Percentiles rank a stretch among this genome's conserved stretches.
Evolutionary conservation across 2,888 invertebrate genomes (phyloP).

Genomic region (Eurytoma adleriae): DNA sequence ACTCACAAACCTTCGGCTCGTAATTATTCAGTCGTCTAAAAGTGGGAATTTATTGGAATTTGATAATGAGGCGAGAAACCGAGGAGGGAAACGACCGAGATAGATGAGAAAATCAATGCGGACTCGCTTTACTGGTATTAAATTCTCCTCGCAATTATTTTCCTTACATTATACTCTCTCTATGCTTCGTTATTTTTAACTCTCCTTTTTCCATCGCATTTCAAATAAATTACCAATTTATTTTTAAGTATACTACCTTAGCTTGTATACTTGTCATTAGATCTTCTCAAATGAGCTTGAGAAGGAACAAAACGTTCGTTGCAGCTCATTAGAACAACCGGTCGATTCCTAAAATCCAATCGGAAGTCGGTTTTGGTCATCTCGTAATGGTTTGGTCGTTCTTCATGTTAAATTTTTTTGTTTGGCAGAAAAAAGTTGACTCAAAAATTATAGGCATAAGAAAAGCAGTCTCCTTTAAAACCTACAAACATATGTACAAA

Average conservation of each 20-base stretch:
- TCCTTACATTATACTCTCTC: neutral
- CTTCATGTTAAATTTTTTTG: slow-evolving; percentile 18
- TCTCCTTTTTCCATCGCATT: neutral
- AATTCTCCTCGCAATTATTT: slow-evolving; percentile 30
- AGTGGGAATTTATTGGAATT: slow-evolving; percentile 55
- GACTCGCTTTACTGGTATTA: slow-evolving; percentile 31
- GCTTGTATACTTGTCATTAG: neutral
- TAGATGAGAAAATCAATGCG: slow-evolving; percentile 54
- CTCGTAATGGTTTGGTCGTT: slow-evolving; percentile 12
- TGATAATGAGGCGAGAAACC: slow-evolving; percentile 45
- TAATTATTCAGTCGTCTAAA: slow-evolving; percentile 57
- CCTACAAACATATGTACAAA: neutral
- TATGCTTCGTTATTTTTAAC: neutral
- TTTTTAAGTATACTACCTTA: slow-evolving; percentile 9
- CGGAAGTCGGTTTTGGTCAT: slow-evolving; percentile 41
- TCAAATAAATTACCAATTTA: neutral
- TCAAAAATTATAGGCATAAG: neutral
- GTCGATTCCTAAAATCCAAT: slow-evolving; percentile 40
- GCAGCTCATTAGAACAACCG: slow-evolving; percentile 36
- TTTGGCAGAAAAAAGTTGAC: neutral
- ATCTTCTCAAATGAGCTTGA: slow-evolving; percentile 3
- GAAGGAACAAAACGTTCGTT: slow-evolving; percentile 4
- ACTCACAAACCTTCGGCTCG: neutral
- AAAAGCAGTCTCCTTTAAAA: neutral
- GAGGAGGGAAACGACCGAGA: slow-evolving; percentile 37